Evolutionary conservation across 1,140 invertebrate genomes (phyloP).

Genomic region (Zophobas morio): DNA sequence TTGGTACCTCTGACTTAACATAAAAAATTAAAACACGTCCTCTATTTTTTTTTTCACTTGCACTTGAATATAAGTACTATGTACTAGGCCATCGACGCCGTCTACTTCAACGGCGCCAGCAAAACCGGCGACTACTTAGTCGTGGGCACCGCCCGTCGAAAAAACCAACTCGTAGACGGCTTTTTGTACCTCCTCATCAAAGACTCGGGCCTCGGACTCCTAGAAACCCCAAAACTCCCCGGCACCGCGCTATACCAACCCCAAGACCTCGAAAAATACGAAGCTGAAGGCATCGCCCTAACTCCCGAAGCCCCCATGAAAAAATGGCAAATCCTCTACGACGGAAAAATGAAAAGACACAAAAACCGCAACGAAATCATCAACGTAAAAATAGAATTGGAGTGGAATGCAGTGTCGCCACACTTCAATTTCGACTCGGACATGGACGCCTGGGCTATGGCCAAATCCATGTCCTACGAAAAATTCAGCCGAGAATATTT

Average conservation of each 20-base stretch:
- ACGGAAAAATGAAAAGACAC: slow-evolving; percentile 75
- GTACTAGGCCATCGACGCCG: slow-evolving; percentile 72
- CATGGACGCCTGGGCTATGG: slow-evolving; percentile 73
- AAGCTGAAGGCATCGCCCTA: slow-evolving; percentile 72
- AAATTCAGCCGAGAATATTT: slow-evolving; percentile 79
- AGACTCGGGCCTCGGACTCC: slow-evolving; percentile 68
- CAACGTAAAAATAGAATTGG: slow-evolving; percentile 70
- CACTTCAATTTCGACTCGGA: slow-evolving; percentile 79
- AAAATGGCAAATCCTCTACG: slow-evolving; percentile 76
- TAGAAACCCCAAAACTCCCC: slow-evolving; percentile 75
- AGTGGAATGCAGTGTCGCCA: slow-evolving; percentile 69
- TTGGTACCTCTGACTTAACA: too few species aligned
- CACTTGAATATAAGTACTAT: too few species aligned
- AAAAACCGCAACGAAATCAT: slow-evolving; percentile 47
- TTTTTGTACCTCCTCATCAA: slow-evolving; percentile 71
- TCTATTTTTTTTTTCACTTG: too few species aligned
- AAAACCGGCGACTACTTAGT: slow-evolving; percentile 69
- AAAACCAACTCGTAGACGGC: slow-evolving; percentile 69
- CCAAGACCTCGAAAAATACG: slow-evolving; percentile 70
- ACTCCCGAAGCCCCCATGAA: slow-evolving; percentile 73
- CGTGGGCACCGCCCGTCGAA: slow-evolving; percentile 68
- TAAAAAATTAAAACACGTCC: too few species aligned
- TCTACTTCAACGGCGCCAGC: slow-evolving; percentile 74
- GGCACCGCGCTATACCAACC: slow-evolving; percentile 74
- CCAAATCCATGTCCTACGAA: slow-evolving; percentile 76